Evolutionary conservation across 2,888 invertebrate species (phyloP), one percentile per base, ranked within the genome.

Genomic region (Neoascia interrupta): DNA sequence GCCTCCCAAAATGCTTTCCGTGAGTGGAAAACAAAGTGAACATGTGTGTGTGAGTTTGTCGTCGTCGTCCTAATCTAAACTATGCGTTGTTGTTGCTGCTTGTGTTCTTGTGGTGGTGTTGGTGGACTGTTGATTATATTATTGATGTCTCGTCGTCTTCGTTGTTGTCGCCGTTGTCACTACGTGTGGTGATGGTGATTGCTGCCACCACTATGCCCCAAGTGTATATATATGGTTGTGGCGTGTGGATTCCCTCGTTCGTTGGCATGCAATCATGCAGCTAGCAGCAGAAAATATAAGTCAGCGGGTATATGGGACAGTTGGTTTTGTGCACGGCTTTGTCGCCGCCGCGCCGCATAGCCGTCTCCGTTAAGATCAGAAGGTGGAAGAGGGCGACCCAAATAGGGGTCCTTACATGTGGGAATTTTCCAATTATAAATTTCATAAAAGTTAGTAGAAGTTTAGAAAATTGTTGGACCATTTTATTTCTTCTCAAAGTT

Each of bases 291-390:
- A 79, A 84, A 79, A 84, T 83, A 82, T 83, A 83, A 83, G 83
- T 84, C 83, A 84, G 63, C 83, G 81, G 83, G 83, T 84, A 82
- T 84, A 81, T 84, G 82, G 83, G 82, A 74, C 83, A 70, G n/a
- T n/a, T n/a, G n/a, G n/a, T n/a, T n/a, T n/a, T n/a, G n/a, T n/a
- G n/a, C n/a, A n/a, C n/a, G n/a, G n/a, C n/a, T n/a, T n/a, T n/a
- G n/a, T n/a, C n/a, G n/a, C n/a, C n/a, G n/a, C n/a, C n/a, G n/a
- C n/a, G n/a, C n/a, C n/a, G n/a, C n/a, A n/a, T n/a, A n/a, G n/a
- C n/a, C n/a, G n/a, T n/a, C n/a, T n/a, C n/a, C n/a, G n/a, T n/a
- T n/a, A n/a, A n/a, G n/a, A n/a, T n/a, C n/a, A n/a, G n/a, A n/a
- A n/a, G n/a, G n/a, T n/a, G n/a, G n/a, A n/a, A n/a, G n/a, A n/a